These are phyloP conservation scores for Chelonus formosanus DNA, from an alignment of 2,888 invertebrate genomes.

Conservation along the genomic window DNA sequence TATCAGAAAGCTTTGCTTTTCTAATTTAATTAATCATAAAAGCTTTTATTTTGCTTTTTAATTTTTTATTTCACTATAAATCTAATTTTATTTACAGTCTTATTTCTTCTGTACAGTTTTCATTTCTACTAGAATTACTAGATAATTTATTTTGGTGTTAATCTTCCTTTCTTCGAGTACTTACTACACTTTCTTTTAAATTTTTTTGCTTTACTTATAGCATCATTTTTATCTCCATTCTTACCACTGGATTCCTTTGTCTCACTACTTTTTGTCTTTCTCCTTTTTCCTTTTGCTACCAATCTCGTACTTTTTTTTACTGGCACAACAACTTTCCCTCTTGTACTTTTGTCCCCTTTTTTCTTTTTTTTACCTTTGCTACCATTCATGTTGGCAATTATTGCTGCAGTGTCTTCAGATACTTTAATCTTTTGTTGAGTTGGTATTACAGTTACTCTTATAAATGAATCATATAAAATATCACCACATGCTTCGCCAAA, in stretches of 20 bases:
- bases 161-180: slow-evolving; percentile 45
- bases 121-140: not conserved
- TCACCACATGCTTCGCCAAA: slow-evolving; percentile 68
- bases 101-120: slow-evolving; percentile 15
- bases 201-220: slow-evolving; percentile 57
- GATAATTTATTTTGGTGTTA: slow-evolving; percentile 41
- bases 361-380: slow-evolving; percentile 50
- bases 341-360: slow-evolving; percentile 42
- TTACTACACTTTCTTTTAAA: slow-evolving; percentile 58
- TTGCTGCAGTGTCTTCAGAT: slow-evolving; percentile 61
- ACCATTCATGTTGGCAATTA: slow-evolving; percentile 57
- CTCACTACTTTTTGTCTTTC: slow-evolving; percentile 55
- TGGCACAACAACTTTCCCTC: slow-evolving; percentile 60
- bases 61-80: no score
- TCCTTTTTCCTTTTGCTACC: slow-evolving; percentile 53
- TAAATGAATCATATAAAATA: slow-evolving; percentile 70
- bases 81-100: slow-evolving; percentile 1
- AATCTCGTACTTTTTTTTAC: slow-evolving; percentile 60
- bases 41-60: slow-evolving; percentile 10
- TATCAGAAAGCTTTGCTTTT: no score
- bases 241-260: slow-evolving; percentile 64
- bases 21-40: no score
- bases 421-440: slow-evolving; percentile 54
- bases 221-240: slow-evolving; percentile 64
- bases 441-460: slow-evolving; percentile 62